Evolutionary conservation across 2,797 vertebrate species (phyloP), one percentile per base, ranked within the genome.

Genomic region (Alauda arvensis): DNA sequence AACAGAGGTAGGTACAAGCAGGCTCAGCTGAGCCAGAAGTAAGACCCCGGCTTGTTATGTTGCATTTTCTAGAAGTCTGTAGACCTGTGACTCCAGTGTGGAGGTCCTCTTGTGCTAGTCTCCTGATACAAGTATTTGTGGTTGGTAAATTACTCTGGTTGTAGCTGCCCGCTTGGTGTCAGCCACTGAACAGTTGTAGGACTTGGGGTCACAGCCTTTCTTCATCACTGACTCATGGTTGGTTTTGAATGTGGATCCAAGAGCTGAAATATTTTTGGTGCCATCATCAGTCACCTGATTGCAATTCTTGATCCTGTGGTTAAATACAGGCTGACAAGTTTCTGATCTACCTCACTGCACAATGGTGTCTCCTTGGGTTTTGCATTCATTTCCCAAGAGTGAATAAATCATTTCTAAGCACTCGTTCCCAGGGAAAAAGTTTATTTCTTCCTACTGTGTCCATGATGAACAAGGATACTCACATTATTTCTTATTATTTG

Each of bases 401-500:
- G 70, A 95, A 89, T 94, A 93, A 95, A 95, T 95, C 71, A 93
- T 84, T 91, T 87, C 90, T 83, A 93, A 93, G 68, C 61, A 60
- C 77, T 55, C 0, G 25, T 95, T 95, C 94, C 87, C 91, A 95
- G 85, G 87, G 77, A 92, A 94, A 87, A 90, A 86, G 91, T 92
- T 94, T 87, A 94, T 93, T 95, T 95, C 89, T 93, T 94, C 94
- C 75, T 80, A 89, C 89, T 84, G 82, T 69, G 76, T 90, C 93
- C 90, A 87, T 69, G 91, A 94, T 94, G 87, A 91, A 92, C 90
- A 91, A 95, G 93, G 89, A 94, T 91, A 91, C 85, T 88, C 75
- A 55, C 80, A 91, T 93, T 94, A 94, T 94, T 93, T 93, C 90
- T 92, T 95, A 84, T 93, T 95, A 93, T 95, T 94, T 91, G 87